A percentile compares a stretch with the other conserved stretches of the same genome.
Conservation (phyloP, 2,113 vertebrate genomes). For the Rhea americana region DNA sequence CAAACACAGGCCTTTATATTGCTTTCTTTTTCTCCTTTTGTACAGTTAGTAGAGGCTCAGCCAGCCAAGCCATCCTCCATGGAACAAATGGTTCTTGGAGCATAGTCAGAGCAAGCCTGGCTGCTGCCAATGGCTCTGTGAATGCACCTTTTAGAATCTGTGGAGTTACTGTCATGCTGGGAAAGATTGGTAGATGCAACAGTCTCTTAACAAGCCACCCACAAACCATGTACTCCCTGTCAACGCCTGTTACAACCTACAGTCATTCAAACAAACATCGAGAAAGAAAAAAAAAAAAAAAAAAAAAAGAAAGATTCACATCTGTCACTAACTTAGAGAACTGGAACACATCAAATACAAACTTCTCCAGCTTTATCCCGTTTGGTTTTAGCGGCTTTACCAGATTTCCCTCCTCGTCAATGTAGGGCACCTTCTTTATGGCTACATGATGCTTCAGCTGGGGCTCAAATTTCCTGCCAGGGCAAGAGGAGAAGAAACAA, state of each 20-base stretch:
- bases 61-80: neutral
- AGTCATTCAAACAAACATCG: conserved; percentile 3
- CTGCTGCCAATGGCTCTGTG: neutral
- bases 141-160: neutral
- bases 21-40: neutral
- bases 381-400: conserved; percentile 88
- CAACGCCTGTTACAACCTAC: neutral
- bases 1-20: neutral
- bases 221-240: neutral
- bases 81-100: neutral
- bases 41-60: neutral
- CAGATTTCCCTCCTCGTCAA: conserved; percentile 85
- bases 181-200: neutral
- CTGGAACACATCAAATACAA: conserved; percentile 95
- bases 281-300: neutral
- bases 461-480: conserved; percentile 77
- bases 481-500: neutral
- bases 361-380: conserved; percentile 98
- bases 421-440: conserved; percentile 90
- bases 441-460: conserved; percentile 87
- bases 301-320: neutral
- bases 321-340: conserved; percentile 87
- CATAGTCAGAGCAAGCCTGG: neutral
- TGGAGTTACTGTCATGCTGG: fast-evolving
- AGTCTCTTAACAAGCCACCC: neutral